phyloP scores from a whole-genome alignment of 2,888 invertebrate species.

The Allolobophora icterica region DNA sequence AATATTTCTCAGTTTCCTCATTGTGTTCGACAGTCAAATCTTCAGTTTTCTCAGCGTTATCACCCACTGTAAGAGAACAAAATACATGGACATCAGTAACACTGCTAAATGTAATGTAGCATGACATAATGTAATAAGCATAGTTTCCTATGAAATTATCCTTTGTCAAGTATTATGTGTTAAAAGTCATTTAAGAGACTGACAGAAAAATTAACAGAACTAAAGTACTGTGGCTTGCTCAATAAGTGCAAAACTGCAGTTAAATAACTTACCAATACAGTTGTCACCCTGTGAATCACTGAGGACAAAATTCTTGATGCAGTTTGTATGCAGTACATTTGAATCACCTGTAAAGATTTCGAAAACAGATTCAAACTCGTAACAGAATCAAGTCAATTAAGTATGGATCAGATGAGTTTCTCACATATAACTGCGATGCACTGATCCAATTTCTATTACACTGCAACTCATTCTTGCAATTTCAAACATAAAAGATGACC shows the following conservation, averaged over 20 bases:
- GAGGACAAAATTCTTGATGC: not conserved
- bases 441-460: not conserved
- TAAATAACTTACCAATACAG: slow-evolving; percentile 8
- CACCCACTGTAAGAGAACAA: not conserved
- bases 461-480: no score
- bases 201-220: not conserved
- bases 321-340: not conserved
- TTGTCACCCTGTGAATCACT: not conserved
- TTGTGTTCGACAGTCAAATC: not conserved
- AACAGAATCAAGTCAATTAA: not conserved
- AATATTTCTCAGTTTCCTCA: not conserved
- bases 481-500: no score
- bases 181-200: not conserved
- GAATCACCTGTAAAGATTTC: not conserved
- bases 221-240: not conserved
- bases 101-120: not conserved
- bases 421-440: not conserved
- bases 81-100: not conserved
- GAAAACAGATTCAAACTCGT: not conserved
- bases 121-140: no score
- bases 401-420: not conserved
- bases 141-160: not conserved
- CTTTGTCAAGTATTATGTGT: not conserved
- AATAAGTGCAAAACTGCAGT: not conserved
- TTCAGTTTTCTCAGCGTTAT: not conserved